Evolutionary conservation across 1,140 invertebrate species (phyloP).

Genomic region (Bacillus rossius): DNA sequence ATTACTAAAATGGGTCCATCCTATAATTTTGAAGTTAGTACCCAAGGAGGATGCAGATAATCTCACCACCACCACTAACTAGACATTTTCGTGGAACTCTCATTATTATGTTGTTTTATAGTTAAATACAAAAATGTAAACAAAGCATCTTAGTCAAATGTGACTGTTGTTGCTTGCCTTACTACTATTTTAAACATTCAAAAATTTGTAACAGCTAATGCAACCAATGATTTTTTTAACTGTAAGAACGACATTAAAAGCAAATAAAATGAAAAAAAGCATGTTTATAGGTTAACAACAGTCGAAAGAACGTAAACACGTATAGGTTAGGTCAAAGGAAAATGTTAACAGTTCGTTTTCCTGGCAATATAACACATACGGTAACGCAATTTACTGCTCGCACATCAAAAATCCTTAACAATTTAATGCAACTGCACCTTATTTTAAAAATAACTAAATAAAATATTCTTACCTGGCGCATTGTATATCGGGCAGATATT

Average conservation of each 20-base stretch:
- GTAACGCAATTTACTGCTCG: background rate
- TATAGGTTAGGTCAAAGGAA: background rate
- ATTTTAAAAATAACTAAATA: background rate
- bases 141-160: conserved; percentile 7
- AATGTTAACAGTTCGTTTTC: background rate
- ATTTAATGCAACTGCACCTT: background rate
- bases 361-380: background rate
- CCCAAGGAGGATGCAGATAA: background rate
- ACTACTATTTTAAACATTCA: too few relatives aligned
- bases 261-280: background rate
- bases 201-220: too few relatives aligned
- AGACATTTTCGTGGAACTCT: conserved; percentile 31
- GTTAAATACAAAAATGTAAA: conserved; percentile 14
- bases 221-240: too few relatives aligned
- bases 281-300: too few relatives aligned
- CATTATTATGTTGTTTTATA: conserved; percentile 10
- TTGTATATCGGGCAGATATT: conserved; percentile 1
- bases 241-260: conserved; percentile 1
- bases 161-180: background rate
- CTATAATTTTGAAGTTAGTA: conserved; percentile 48
- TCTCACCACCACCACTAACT: conserved; percentile 13
- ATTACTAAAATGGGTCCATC: conserved; percentile 70
- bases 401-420: background rate
- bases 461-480: conserved; percentile 17
- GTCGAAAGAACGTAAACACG: too few relatives aligned